These are phyloP conservation scores for Amblyornis subalaris DNA, from an alignment of 2,113 vertebrate species.

Conservation along the genomic window DNA sequence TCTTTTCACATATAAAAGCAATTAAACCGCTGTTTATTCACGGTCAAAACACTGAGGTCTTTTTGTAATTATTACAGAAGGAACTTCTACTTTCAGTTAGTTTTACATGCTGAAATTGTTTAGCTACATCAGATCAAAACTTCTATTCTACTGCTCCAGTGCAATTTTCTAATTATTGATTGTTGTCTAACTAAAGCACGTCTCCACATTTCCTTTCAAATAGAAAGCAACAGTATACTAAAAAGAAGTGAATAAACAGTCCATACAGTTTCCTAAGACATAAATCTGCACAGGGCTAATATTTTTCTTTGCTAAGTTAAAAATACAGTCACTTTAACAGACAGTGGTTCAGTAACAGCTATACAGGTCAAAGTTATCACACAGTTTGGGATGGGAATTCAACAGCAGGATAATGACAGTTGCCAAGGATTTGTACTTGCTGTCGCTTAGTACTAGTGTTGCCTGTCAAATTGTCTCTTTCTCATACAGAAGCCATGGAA, in stretches of 20 bases:
- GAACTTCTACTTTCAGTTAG: not conserved
- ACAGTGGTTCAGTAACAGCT: slow-evolving; percentile 32
- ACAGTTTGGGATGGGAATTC: slow-evolving; percentile 71
- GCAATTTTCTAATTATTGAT: not conserved
- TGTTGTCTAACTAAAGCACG: not conserved
- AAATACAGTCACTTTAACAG: slow-evolving; percentile 53
- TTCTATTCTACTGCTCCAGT: not conserved
- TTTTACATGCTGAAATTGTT: not conserved
- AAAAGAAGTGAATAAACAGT: not conserved
- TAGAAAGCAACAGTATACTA: not conserved
- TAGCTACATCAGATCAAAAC: not conserved
- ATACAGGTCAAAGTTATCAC: slow-evolving; percentile 58
- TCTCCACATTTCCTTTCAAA: not conserved
- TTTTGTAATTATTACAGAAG: not conserved
- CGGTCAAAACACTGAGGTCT: not conserved
- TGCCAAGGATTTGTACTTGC: slow-evolving; percentile 74
- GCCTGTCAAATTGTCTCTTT: slow-evolving; percentile 77
- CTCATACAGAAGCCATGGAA: slow-evolving; percentile 67
- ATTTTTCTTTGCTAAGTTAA: slow-evolving; percentile 30
- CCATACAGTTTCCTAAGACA: slow-evolving; percentile 4
- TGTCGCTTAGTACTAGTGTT: slow-evolving; percentile 65
- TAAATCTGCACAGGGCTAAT: slow-evolving; percentile 25
- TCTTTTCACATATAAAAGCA: not conserved
- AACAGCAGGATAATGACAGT: slow-evolving; percentile 78
- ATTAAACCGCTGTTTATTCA: not conserved